phyloP scores from a whole-genome alignment of 2,113 vertebrate species.

The Salvator merianae region DNA sequence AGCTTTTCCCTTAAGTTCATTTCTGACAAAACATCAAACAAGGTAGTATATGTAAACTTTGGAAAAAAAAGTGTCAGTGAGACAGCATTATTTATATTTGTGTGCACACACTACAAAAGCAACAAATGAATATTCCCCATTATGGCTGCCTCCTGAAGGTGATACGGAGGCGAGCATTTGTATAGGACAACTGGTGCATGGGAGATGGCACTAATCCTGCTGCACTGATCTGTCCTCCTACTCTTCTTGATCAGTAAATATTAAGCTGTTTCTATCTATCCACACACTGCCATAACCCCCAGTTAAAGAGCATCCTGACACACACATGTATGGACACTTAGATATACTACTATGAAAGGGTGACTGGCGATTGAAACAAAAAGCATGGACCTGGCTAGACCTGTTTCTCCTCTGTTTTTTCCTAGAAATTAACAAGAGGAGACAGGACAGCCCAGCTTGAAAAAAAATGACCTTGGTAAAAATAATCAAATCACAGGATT shows the following conservation, averaged over 20 bases:
- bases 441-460: background rate
- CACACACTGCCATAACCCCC: no score
- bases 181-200: background rate
- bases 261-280: background rate
- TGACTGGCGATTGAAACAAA: no score
- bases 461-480: background rate
- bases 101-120: background rate
- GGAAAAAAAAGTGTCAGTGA: background rate
- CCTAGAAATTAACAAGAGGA: background rate
- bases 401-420: no score
- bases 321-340: no score
- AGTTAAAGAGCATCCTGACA: no score
- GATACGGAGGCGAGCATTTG: background rate
- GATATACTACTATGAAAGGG: no score
- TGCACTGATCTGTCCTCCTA: no score
- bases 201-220: background rate
- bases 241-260: background rate
- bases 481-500: background rate
- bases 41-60: slow-evolving; percentile 10
- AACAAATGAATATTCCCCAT: background rate
- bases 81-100: background rate
- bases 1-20: slow-evolving; percentile 85
- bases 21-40: slow-evolving; percentile 70
- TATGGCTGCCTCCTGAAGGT: background rate
- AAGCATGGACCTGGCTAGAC: no score